Evolutionary conservation across 2,113 vertebrate genomes (phyloP).

Genomic region (Tringa solitaria): DNA sequence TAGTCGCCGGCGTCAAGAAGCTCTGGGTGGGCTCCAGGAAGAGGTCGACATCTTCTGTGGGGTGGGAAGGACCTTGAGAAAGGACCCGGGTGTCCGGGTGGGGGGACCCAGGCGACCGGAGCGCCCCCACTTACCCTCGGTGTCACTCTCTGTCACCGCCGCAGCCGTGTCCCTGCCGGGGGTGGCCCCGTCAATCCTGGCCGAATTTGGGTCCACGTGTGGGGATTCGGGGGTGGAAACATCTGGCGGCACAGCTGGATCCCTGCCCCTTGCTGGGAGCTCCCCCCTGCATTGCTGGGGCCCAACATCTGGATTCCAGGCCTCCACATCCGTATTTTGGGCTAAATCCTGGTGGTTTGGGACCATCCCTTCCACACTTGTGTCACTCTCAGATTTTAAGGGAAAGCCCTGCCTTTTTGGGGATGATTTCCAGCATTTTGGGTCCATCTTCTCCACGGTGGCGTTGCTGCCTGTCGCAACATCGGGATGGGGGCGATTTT

Average conservation of each 20-base stretch:
- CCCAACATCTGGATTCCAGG: not conserved
- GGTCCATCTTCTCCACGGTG: rapidly evolving
- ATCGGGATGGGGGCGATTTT: not conserved
- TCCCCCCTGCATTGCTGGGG: rapidly evolving
- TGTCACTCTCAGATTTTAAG: rapidly evolving
- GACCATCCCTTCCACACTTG: not conserved
- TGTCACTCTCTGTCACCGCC: not conserved
- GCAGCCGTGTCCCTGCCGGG: rapidly evolving
- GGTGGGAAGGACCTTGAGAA: not conserved
- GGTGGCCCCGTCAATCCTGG: too few species aligned
- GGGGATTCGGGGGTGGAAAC: not conserved
- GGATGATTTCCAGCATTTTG: not conserved
- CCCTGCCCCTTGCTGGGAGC: rapidly evolving
- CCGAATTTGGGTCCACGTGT: rapidly evolving
- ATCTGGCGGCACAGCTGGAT: not conserved
- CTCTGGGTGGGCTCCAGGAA: not conserved
- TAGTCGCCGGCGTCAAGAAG: not conserved
- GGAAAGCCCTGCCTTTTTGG: not conserved
- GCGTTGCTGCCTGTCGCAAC: not conserved
- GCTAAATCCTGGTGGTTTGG: rapidly evolving
- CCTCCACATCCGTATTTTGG: not conserved
- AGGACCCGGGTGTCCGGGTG: not conserved
- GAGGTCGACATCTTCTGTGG: not conserved
- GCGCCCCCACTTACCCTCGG: not conserved
- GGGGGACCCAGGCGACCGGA: rapidly evolving